Evolutionary conservation across 2,888 invertebrate genomes (phyloP), one percentile per base, ranked within the genome.

Genomic region (Stegana nigrithorax): DNA sequence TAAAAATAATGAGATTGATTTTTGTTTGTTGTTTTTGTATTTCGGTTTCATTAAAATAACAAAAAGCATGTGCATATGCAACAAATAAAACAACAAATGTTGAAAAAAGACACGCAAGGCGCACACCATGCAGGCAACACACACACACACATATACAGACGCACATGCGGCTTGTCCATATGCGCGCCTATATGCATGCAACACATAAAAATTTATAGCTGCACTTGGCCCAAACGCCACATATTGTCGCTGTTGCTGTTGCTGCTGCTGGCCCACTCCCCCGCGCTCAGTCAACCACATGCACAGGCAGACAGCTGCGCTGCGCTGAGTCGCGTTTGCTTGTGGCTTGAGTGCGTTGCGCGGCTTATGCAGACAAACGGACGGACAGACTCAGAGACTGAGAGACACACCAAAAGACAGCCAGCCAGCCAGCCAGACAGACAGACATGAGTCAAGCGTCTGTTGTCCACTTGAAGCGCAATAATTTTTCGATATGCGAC

Each of bases 131-230:
- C 39, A 39, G 17, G n/a, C 39, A 10, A 14, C 10, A 8, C 14
- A n/a, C n/a, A n/a, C n/a, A n/a, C n/a, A n/a, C n/a, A n/a, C n/a
- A n/a, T n/a, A n/a, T n/a, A n/a, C n/a, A n/a, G n/a, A n/a, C n/a
- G n/a, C n/a, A n/a, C n/a, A n/a, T n/a, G n/a, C n/a, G n/a, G n/a
- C n/a, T n/a, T n/a, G n/a, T 39, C 2, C 39, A 39, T n/a, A 29
- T 10, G 21, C 47, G 58, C 65, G 65, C 64, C 66, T 61, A 56
- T 59, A 55, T 47, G 65, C 63, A 65, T 72, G 74, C 67, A 67
- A 65, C 60, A 63, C 64, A 65, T 65, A 65, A 67, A 70, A 73
- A 73, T 72, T 73, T 70, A 70, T 70, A 64, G 70, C 63, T 67
- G 36, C 51, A 59, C 71, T 70, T 63, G 63, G 36, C 45, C 64